A percentile compares a stretch with the other conserved stretches of the same genome.
phyloP scores from a whole-genome alignment of 2,888 invertebrate species.

The Drosophila ezoana region DNA sequence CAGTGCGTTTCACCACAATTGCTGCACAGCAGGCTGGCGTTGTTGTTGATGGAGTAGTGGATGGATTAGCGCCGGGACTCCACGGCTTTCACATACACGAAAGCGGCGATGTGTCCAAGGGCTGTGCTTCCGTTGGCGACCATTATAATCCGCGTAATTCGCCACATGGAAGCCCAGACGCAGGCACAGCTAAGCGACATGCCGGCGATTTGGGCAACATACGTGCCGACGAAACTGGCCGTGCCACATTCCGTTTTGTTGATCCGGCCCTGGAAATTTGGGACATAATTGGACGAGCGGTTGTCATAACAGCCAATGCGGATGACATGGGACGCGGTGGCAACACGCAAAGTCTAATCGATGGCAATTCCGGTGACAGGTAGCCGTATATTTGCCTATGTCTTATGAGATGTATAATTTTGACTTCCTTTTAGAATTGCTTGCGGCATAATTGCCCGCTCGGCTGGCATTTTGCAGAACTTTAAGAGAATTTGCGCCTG shows the following conservation, averaged over 20 bases:
- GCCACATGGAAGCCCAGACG: constrained; percentile 86
- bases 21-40: constrained; percentile 85
- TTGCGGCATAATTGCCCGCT: constrained; percentile 95
- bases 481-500: constrained; percentile 95
- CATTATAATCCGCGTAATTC: constrained; percentile 87
- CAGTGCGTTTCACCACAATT: constrained; percentile 89
- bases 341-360: constrained; percentile 86
- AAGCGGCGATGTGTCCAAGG: constrained; percentile 89
- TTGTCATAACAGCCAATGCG: constrained; percentile 88
- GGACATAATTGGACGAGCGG: constrained; percentile 91
- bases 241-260: constrained; percentile 88
- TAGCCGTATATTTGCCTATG: constrained; percentile 64
- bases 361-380: constrained; percentile 89
- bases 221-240: constrained; percentile 87
- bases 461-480: constrained; percentile 94
- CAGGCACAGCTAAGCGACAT: constrained; percentile 85
- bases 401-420: not conserved
- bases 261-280: constrained; percentile 88
- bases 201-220: constrained; percentile 90
- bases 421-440: constrained; percentile 86
- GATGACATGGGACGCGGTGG: constrained; percentile 88
- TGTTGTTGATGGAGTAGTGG: constrained; percentile 93
- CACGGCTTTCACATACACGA: constrained; percentile 87
- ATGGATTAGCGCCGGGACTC: constrained; percentile 89
- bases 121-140: constrained; percentile 87